Evolutionary conservation across 2,797 vertebrate species (phyloP).

Genomic region (Phoeniculus purpureus): DNA sequence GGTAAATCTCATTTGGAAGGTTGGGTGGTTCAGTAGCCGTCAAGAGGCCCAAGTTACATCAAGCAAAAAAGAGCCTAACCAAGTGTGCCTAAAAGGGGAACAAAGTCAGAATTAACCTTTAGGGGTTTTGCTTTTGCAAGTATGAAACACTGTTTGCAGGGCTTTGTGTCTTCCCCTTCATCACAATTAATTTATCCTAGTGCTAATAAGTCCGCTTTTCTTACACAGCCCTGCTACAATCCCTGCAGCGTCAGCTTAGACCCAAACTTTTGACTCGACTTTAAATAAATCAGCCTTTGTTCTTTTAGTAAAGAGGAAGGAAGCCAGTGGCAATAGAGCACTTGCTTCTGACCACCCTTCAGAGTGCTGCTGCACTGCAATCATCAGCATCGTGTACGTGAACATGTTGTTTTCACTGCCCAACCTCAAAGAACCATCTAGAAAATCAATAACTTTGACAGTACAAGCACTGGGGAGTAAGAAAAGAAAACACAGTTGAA

Average conservation of each 20-base stretch:
- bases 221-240: not conserved
- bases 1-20: conserved; percentile 35
- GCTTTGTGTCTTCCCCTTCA: conserved; percentile 8
- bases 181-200: conserved; percentile 42
- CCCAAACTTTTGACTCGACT: conserved; percentile 41
- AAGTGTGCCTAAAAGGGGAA: conserved; percentile 55
- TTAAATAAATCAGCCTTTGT: not conserved
- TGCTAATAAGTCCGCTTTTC: conserved; percentile 43
- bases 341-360: not conserved
- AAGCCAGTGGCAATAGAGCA: not conserved
- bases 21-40: conserved; percentile 33
- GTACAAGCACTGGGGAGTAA: not conserved
- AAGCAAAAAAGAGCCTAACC: conserved; percentile 21
- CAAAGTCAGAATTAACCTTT: conserved; percentile 65
- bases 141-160: conserved; percentile 47
- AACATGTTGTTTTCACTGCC: not conserved
- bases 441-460: not conserved
- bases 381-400: not conserved
- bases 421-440: not conserved
- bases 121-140: not conserved
- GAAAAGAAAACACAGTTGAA: not conserved
- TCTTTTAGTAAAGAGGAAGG: not conserved
- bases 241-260: conserved; percentile 1
- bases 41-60: not conserved
- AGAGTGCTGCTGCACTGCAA: not conserved